Evolutionary conservation across 2,797 vertebrate species (phyloP).

Genomic region (Poeciliopsis gracilis): DNA sequence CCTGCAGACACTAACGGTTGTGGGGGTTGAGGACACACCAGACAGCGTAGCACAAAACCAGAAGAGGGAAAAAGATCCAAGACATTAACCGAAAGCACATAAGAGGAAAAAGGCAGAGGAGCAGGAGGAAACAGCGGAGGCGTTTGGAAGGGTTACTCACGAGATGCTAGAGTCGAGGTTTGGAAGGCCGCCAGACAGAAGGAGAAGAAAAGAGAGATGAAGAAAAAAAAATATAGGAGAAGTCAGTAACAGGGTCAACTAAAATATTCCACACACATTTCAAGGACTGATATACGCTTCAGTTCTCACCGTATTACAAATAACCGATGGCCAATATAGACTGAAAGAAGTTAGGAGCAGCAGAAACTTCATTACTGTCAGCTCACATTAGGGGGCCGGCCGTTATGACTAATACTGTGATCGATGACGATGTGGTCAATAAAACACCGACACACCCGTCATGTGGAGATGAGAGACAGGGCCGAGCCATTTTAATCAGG

Average conservation of each 20-base stretch:
- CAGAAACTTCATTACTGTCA: slow-evolving; percentile 2
- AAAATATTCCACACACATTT: slow-evolving; percentile 25
- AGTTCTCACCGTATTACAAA: neutral
- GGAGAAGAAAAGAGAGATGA: slow-evolving; percentile 40
- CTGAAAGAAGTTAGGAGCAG: neutral
- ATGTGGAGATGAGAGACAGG: neutral
- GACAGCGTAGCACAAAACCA: slow-evolving; percentile 46
- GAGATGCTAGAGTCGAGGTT: slow-evolving; percentile 72
- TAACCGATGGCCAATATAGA: neutral
- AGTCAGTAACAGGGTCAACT: slow-evolving; percentile 44
- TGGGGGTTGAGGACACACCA: slow-evolving; percentile 38
- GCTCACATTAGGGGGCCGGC: neutral
- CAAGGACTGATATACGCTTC: slow-evolving; percentile 2
- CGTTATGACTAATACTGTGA: neutral
- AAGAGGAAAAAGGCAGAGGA: slow-evolving; percentile 33
- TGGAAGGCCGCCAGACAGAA: slow-evolving; percentile 50
- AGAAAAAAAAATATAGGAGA: slow-evolving; percentile 36
- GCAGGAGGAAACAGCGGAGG: slow-evolving; percentile 38
- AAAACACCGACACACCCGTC: slow-evolving; percentile 8
- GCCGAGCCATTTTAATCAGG: slow-evolving; percentile 22
- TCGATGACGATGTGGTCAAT: slow-evolving; percentile 7
- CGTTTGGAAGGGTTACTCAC: slow-evolving; percentile 67
- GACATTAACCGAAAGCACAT: slow-evolving; percentile 33
- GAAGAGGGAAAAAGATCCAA: slow-evolving; percentile 37
- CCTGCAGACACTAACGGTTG: slow-evolving; percentile 33